phyloP scores from a whole-genome alignment of 2,113 vertebrate species.

The Miniopterus natalensis region DNA sequence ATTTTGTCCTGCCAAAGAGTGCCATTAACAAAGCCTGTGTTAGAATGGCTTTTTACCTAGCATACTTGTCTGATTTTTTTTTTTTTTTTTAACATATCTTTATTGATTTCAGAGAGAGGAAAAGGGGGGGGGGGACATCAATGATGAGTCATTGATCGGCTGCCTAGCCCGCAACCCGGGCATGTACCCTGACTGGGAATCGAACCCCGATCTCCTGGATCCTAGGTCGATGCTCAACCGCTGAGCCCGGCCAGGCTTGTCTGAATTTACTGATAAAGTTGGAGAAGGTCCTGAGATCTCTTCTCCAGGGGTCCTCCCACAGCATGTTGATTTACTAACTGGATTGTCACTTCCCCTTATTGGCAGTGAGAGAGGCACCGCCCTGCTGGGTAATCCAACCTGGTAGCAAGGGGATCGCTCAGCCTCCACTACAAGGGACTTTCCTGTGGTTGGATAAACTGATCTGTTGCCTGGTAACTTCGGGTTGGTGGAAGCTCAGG shows the following conservation, averaged over 20 bases:
- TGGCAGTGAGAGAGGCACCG: not conserved
- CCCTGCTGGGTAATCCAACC: constrained; percentile 82
- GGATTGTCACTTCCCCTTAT: too few species aligned
- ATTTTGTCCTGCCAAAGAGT: not conserved
- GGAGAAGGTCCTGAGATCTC: not conserved
- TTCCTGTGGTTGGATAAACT: constrained; percentile 82
- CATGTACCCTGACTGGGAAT: too few species aligned
- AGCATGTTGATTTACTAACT: too few species aligned
- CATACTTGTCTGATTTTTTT: not conserved
- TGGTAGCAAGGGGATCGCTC: constrained; percentile 56
- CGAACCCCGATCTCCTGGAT: too few species aligned
- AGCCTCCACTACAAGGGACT: constrained; percentile 79
- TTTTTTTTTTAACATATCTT: too few species aligned
- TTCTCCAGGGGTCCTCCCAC: constrained; percentile 48
- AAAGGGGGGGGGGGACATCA: too few species aligned
- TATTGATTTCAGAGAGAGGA: too few species aligned
- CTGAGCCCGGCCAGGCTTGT: too few species aligned
- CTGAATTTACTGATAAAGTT: rapidly evolving
- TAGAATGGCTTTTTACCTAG: not conserved
- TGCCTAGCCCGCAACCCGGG: too few species aligned
- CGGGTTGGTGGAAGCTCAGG: constrained; percentile 60
- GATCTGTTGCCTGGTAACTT: constrained; percentile 86
- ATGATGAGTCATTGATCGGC: too few species aligned
- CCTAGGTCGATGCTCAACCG: too few species aligned
- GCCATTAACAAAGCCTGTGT: not conserved